A percentile compares a stretch with the other conserved stretches of the same genome.
Evolutionary conservation across 1,140 invertebrate species (phyloP).

Genomic region (Bombyx mandarina): DNA sequence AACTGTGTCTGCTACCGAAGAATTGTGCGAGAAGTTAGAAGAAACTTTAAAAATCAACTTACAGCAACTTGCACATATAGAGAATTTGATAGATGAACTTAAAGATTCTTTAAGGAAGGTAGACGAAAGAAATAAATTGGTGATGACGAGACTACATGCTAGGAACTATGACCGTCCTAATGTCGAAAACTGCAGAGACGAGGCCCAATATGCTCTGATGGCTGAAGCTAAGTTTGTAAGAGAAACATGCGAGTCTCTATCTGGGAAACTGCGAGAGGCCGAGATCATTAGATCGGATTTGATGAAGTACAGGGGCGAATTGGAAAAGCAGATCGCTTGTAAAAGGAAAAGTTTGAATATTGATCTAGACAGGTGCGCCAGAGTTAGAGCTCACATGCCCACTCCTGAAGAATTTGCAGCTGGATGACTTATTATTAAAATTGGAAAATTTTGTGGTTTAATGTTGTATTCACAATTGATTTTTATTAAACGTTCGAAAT

Average conservation of each 20-base stretch:
- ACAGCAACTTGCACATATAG: conserved; percentile 76
- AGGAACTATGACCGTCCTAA: conserved; percentile 74
- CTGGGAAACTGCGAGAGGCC: conserved; percentile 73
- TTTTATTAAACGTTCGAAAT: neutral
- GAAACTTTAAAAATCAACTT: conserved; percentile 74
- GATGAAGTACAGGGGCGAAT: conserved; percentile 71
- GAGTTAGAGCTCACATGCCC: conserved; percentile 77
- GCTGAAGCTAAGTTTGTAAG: conserved; percentile 47
- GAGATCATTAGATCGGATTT: conserved; percentile 74
- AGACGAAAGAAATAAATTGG: conserved; percentile 78
- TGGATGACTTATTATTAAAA: conserved; percentile 8
- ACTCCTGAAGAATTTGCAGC: conserved; percentile 74
- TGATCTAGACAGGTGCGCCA: conserved; percentile 76
- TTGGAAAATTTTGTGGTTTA: neutral
- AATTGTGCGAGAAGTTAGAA: conserved; percentile 75
- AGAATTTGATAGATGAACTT: conserved; percentile 76
- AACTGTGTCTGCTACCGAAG: conserved; percentile 76
- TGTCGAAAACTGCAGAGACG: conserved; percentile 81
- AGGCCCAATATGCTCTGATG: conserved; percentile 74
- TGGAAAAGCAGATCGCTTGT: conserved; percentile 81
- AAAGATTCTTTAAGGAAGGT: conserved; percentile 74
- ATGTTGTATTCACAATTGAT: neutral
- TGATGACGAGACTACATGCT: conserved; percentile 80
- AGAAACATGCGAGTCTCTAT: conserved; percentile 35
- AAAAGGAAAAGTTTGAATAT: conserved; percentile 80